Conservation (phyloP, 1,140 invertebrate genomes). For the Leptoteleia sp. region DNA sequence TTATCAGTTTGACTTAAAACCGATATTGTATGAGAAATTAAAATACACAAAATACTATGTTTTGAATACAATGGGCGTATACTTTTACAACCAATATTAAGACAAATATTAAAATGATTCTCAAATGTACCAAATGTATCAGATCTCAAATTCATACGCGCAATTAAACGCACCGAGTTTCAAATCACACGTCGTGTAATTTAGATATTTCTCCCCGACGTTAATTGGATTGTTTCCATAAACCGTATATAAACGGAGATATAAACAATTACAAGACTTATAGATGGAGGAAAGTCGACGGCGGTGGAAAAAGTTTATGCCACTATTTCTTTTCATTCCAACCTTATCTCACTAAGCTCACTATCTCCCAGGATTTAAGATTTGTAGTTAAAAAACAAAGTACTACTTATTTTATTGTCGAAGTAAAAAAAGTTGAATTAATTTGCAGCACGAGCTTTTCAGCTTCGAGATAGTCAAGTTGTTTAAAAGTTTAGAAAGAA, state of each 20-base stretch:
- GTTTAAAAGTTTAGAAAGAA: constrained; percentile 22
- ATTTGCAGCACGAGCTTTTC: constrained; percentile 30
- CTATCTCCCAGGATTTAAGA: constrained; percentile 36
- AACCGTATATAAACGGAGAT: not conserved
- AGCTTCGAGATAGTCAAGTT: constrained; percentile 10
- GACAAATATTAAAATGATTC: too few relatives aligned
- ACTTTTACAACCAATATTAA: too few relatives aligned
- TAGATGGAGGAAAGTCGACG: constrained; percentile 20
- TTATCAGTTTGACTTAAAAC: too few relatives aligned
- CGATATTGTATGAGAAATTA: too few relatives aligned
- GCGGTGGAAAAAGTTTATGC: constrained; percentile 28
- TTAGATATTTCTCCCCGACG: too few relatives aligned
- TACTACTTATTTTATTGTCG: constrained; percentile 43
- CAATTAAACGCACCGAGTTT: too few relatives aligned
- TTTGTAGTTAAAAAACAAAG: constrained; percentile 47
- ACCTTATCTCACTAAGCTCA: constrained; percentile 39
- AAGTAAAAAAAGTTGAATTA: constrained; percentile 44
- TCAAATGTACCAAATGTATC: too few relatives aligned
- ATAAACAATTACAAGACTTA: constrained; percentile 42
- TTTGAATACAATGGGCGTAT: too few relatives aligned
- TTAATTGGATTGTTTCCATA: too few relatives aligned
- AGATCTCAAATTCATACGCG: too few relatives aligned
- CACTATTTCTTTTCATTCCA: constrained; percentile 47
- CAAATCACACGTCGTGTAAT: too few relatives aligned
- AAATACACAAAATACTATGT: too few relatives aligned